A percentile compares a stretch with the other conserved stretches of the same genome.
Evolutionary conservation across 2,888 invertebrate genomes (phyloP).

Genomic region (Yponomeuta malinellus): DNA sequence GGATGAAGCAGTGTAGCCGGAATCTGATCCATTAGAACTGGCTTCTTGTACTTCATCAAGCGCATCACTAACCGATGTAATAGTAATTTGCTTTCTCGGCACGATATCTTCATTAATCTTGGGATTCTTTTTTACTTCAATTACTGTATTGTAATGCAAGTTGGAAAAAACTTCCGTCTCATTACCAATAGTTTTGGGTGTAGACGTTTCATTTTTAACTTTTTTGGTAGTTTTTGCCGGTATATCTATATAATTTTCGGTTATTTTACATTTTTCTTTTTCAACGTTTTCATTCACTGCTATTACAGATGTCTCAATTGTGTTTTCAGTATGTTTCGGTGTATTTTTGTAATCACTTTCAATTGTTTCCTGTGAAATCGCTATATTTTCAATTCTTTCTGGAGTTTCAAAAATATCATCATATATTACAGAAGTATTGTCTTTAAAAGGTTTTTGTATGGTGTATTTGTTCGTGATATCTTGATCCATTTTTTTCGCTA

Average conservation of each 20-base stretch:
- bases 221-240: slow-evolving; percentile 31
- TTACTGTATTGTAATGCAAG: slow-evolving; percentile 16
- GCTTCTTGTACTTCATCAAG: slow-evolving; percentile 36
- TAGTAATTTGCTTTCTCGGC: neutral
- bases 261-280: neutral
- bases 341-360: neutral
- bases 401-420: neutral
- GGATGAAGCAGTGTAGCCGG: slow-evolving; percentile 45
- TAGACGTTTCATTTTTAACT: slow-evolving; percentile 40
- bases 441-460: neutral
- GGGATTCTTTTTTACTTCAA: slow-evolving; percentile 22
- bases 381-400: neutral
- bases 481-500: slow-evolving; percentile 51
- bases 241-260: too few species aligned
- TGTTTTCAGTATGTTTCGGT: neutral
- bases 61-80: neutral
- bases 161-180: neutral
- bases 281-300: neutral
- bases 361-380: neutral
- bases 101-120: neutral
- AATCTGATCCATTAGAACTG: slow-evolving; percentile 48
- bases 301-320: neutral
- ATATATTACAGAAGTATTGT: neutral
- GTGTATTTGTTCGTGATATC: slow-evolving; percentile 30
- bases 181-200: slow-evolving; percentile 31